Percentiles rank a stretch among this genome's conserved stretches.
phyloP scores from a whole-genome alignment of 2,888 invertebrate species.

The Chesias legatella region DNA sequence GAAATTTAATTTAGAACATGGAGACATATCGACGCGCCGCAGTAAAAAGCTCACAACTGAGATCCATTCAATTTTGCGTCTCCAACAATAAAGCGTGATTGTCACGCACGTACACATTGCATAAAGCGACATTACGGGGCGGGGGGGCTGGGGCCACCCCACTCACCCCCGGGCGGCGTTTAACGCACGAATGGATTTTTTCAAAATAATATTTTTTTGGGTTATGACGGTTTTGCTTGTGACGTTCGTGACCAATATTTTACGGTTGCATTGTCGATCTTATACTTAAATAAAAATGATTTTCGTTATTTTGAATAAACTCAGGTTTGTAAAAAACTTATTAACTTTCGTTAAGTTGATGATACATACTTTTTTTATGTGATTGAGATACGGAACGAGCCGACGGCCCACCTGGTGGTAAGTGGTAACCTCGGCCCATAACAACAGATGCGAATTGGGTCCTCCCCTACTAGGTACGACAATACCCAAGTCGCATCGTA shows the following conservation, averaged over 20 bases:
- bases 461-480: too few relatives aligned
- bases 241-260: constrained; percentile 27
- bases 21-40: constrained; percentile 25
- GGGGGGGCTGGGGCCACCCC: constrained; percentile 3
- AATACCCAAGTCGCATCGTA: too few relatives aligned
- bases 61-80: constrained; percentile 68
- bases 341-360: too few relatives aligned
- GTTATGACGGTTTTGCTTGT: constrained; percentile 32
- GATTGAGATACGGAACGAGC: too few relatives aligned
- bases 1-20: constrained; percentile 21
- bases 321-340: too few relatives aligned
- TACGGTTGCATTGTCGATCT: constrained; percentile 11
- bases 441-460: too few relatives aligned
- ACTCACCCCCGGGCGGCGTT: constrained; percentile 29
- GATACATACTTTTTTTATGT: too few relatives aligned
- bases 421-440: too few relatives aligned
- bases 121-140: constrained; percentile 53
- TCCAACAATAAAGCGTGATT: constrained; percentile 70
- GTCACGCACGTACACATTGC: constrained; percentile 77
- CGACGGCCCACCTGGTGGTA: too few relatives aligned
- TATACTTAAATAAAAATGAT: neutral
- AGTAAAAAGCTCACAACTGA: constrained; percentile 36
- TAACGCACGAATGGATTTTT: constrained; percentile 64
- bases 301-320: too few relatives aligned
- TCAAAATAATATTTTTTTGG: constrained; percentile 52